Conservation (phyloP, 2,888 invertebrate genomes). For the Phymatocera aterrima region DNA sequence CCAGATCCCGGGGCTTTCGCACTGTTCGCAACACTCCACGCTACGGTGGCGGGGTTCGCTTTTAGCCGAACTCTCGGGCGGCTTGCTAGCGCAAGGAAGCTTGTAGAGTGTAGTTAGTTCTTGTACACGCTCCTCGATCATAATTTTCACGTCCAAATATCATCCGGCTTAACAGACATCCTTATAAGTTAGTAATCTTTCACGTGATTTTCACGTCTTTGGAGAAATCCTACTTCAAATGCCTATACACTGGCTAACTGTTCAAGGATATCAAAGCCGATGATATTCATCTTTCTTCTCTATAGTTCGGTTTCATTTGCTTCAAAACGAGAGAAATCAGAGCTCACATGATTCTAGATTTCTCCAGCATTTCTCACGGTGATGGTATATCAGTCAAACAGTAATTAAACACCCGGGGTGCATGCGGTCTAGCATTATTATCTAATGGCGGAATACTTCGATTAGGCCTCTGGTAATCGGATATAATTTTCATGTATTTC, state of each 20-base stretch:
- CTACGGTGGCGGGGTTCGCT: conserved; percentile 67
- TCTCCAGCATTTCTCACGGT: background rate
- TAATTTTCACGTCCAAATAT: conserved; percentile 23
- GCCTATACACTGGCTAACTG: background rate
- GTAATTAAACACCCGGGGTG: background rate
- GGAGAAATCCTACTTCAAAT: too few species aligned
- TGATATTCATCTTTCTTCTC: background rate
- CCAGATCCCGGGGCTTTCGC: conserved; percentile 68
- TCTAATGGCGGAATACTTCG: background rate
- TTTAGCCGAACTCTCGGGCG: conserved; percentile 54
- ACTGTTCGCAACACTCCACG: conserved; percentile 63
- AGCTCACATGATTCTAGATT: background rate
- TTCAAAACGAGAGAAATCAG: background rate
- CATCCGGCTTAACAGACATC: background rate
- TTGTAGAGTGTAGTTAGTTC: conserved; percentile 50
- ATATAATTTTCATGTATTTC: background rate
- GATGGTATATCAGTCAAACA: conserved; percentile 19
- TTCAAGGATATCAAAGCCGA: background rate
- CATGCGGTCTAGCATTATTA: conserved; percentile 24
- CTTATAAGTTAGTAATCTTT: background rate
- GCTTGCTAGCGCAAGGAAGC: conserved; percentile 53
- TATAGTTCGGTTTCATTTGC: background rate
- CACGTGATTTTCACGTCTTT: background rate
- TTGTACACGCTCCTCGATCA: conserved; percentile 26
- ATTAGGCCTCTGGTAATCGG: conserved; percentile 13